These are phyloP conservation scores for Indicator indicator DNA, from an alignment of 2,113 vertebrate species.

Conservation along the genomic window DNA sequence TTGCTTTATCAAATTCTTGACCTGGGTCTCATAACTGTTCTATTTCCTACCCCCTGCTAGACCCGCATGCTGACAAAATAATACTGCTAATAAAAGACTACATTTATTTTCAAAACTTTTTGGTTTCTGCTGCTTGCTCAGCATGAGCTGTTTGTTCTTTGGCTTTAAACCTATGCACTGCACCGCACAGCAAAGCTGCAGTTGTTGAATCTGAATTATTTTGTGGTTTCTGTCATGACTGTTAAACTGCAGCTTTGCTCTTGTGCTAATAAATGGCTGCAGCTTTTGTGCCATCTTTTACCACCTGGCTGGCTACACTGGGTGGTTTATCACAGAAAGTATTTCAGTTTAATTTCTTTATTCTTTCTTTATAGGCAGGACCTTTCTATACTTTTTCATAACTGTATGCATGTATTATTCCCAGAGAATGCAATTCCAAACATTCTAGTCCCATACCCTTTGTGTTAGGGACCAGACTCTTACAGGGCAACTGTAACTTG, in stretches of 20 bases:
- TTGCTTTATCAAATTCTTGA: background rate
- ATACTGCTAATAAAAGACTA: background rate
- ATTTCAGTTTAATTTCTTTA: background rate
- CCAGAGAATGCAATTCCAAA: background rate
- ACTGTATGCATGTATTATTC: background rate
- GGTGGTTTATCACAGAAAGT: background rate
- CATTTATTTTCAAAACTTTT: background rate
- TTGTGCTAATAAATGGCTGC: background rate
- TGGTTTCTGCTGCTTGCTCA: background rate
- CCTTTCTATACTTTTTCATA: background rate
- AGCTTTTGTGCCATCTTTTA: background rate
- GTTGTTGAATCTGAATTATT: background rate
- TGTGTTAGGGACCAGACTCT: background rate
- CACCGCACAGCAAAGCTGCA: fast-evolving
- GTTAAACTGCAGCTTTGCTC: background rate
- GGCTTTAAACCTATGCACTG: background rate
- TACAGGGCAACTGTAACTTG: background rate
- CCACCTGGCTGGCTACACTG: background rate
- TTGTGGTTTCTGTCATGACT: background rate
- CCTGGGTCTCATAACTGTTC: background rate
- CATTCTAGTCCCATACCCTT: background rate
- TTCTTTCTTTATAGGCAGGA: background rate
- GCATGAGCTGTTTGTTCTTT: background rate
- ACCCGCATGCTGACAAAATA: background rate
- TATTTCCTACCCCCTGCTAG: background rate